Evolutionary conservation across 2,888 invertebrate species (phyloP), one percentile per base, ranked within the genome.

Genomic region (Lasioglossum leucozonium): DNA sequence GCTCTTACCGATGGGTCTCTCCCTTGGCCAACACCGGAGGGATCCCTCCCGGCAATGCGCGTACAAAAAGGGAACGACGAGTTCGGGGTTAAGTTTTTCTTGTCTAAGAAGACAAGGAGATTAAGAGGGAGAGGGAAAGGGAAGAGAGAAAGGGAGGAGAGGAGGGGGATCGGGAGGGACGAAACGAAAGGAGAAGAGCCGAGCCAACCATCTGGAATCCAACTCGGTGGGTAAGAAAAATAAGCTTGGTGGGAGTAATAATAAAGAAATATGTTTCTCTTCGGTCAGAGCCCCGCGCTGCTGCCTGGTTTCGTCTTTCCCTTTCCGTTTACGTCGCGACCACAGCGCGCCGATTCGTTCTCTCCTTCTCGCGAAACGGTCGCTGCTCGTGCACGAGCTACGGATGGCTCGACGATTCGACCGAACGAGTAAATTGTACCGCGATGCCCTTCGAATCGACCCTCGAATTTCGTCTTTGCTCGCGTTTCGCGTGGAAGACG

Each of bases 181-280:
- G 80, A 72, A 55, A 72, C 55, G 69, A 40, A 67, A 58, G 71
- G 78, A 72, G 79, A 79, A 42, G 79, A 91, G 87, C 89, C 90
- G 79, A 91, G 87, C 89, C 91, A 91, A 92, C 93, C 93, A 94
- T 93, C 93, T 93, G 93, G 93, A 94, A 94, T 94, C 92, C 93
- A 92, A 92, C 91, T 92, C 90, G 92, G 92, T 91, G 91, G 92
- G 91, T 92, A 94, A 94, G 94, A 94, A 94, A 94, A 94, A 95
- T 94, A 95, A 95, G 94, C 94, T 93, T 91, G 93, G 93, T 93
- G 92, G 92, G 93, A 94, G 94, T 94, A 95, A 94, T 94, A 94
- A 94, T 94, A 94, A 94, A 94, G 94, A 94, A 94, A 94, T 94
- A 94, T 94, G 94, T 94, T 94, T 94, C 94, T 94, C 93, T 93